A percentile compares a stretch with the other conserved stretches of the same genome.
These are phyloP conservation scores for Diarsia brunnea DNA, from an alignment of 2,888 invertebrate species.

Conservation along the genomic window DNA sequence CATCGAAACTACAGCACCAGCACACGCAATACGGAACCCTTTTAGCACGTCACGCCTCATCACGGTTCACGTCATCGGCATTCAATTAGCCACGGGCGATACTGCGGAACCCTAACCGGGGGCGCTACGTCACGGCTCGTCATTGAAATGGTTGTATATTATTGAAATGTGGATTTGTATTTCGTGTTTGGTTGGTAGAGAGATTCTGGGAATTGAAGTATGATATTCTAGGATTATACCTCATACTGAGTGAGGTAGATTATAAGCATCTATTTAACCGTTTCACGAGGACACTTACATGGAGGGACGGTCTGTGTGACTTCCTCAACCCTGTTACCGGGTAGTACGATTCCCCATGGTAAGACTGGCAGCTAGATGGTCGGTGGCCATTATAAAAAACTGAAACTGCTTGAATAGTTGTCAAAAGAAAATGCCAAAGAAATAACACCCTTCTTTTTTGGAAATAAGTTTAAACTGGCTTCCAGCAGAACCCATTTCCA, in stretches of 20 bases:
- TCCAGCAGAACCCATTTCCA: no score
- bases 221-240: no score
- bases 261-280: no score
- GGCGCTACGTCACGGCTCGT: slow-evolving; percentile 55
- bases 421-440: neutral
- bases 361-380: no score
- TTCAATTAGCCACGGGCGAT: slow-evolving; percentile 74
- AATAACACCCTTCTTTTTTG: no score
- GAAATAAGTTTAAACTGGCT: no score
- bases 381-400: neutral
- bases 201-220: neutral
- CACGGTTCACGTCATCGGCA: slow-evolving; percentile 72
- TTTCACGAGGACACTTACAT: neutral
- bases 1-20: neutral
- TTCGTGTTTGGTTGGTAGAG: neutral
- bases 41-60: slow-evolving; percentile 70
- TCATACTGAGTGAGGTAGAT: no score
- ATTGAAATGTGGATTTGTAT: slow-evolving; percentile 51
- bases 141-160: slow-evolving; percentile 54
- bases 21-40: slow-evolving; percentile 64
- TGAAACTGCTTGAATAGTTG: neutral
- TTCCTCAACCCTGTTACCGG: neutral
- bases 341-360: neutral
- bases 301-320: neutral
- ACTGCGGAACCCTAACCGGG: slow-evolving; percentile 62